Percentiles rank a stretch among this genome's conserved stretches.
Evolutionary conservation across 2,888 invertebrate genomes (phyloP).

Genomic region (Lasioglossum marginatum): DNA sequence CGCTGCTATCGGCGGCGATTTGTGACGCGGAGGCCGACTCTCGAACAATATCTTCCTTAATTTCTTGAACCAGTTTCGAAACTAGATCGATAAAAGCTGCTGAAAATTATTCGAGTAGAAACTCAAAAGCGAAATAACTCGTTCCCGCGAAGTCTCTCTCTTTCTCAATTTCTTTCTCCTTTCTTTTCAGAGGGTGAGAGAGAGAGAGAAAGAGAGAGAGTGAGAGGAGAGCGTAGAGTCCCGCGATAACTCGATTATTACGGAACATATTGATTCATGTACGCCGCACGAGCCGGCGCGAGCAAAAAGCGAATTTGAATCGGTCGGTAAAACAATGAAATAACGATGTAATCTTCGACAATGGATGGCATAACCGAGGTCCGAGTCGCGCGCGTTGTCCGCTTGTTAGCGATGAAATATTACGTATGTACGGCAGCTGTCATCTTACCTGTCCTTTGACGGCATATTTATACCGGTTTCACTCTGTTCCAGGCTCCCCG

Average conservation of each 20-base stretch:
- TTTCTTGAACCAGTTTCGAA: not conserved
- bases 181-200: not conserved
- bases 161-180: not conserved
- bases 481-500: conserved; percentile 41
- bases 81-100: not conserved
- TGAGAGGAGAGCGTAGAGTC: conserved; percentile 25
- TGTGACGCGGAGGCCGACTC: not conserved
- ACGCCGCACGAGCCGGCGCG: conserved; percentile 30
- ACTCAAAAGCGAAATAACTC: not conserved
- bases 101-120: not conserved
- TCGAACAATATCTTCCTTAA: not conserved
- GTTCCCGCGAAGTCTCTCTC: not conserved
- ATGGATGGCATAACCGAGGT: conserved; percentile 63
- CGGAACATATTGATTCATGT: conserved; percentile 66
- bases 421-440: conserved; percentile 65
- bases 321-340: conserved; percentile 64
- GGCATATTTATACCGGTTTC: conserved; percentile 66
- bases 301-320: conserved; percentile 63
- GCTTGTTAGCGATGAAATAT: conserved; percentile 68
- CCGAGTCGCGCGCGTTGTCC: conserved; percentile 58
- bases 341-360: conserved; percentile 69
- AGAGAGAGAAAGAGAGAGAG: not conserved
- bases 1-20: not conserved
- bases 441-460: conserved; percentile 64
- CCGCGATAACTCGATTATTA: conserved; percentile 66